Evolutionary conservation across 2,888 invertebrate species (phyloP), one percentile per base, ranked within the genome.

Genomic region (Chrysolina oricalcia): DNA sequence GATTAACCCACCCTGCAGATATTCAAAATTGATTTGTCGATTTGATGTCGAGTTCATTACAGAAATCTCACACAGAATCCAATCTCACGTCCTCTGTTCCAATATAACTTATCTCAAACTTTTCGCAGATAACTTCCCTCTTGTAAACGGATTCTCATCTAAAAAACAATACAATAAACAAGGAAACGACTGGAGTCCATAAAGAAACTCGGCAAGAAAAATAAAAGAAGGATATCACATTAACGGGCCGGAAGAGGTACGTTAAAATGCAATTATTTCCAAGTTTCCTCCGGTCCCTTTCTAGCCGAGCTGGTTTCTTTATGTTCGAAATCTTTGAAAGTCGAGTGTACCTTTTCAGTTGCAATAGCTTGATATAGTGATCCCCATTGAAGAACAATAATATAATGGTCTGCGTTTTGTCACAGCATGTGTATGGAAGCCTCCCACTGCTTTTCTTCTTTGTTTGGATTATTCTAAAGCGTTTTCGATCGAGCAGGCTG

Each of bases 291-390:
- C 77, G 78, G 74, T 81, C 80, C 65, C 77, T 70, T 73, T 77
- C 77, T 78, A 81, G 78, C 78, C 77, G 79, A 81, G 78, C 78
- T 81, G 80, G 83, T 83, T 84, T 85, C 84, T 86, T 85, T 85
- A 84, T 85, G 82, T 80, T 76, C 72, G 84, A 84, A 85, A 85
- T 85, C 84, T 84, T 86, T 86, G 85, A 83, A 85, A 87, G 87
- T 87, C 87, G 87, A 87, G 86, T 87, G 85, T 87, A 87, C 87
- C 87, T 87, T 87, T 87, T 85, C 86, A 87, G 87, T 87, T 85
- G 85, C 87, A 87, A 87, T 84, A 85, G 86, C 84, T 70, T 74
- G 86, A 86, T 86, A 86, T 85, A 82, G 86, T 82, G 86, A 87
- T 86, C 86, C 86, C 86, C 83, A 86, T 86, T 84, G 83, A 86